phyloP scores from a whole-genome alignment of 2,797 vertebrate species.

The Neosilurus mollespiculum region DNA sequence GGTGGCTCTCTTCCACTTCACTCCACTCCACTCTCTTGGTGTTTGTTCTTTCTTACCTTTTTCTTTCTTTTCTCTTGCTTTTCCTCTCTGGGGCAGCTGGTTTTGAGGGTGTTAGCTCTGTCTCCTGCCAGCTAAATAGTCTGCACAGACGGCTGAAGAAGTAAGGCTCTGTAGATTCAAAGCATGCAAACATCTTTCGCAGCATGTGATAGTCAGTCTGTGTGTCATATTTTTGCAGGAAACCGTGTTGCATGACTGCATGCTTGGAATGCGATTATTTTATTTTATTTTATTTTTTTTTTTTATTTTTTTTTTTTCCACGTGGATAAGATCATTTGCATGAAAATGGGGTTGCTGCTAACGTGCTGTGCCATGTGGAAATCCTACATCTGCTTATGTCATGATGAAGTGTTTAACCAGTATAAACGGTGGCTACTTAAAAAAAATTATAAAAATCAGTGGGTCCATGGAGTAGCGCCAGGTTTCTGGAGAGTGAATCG shows the following conservation, averaged over 20 bases:
- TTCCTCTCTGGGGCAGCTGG: conserved; percentile 87
- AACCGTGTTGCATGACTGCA: conserved; percentile 28
- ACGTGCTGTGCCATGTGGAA: background rate
- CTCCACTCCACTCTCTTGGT: conserved; percentile 32
- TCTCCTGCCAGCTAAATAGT: conserved; percentile 78
- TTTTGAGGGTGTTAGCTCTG: conserved; percentile 87
- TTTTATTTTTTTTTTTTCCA: background rate
- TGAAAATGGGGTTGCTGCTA: background rate
- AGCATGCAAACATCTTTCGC: conserved; percentile 42
- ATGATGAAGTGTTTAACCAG: background rate
- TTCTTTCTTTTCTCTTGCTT: conserved; percentile 52
- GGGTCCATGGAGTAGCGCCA: background rate
- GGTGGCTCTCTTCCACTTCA: conserved; percentile 20
- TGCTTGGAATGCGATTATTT: conserved; percentile 9
- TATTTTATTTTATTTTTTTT: too few relatives aligned
- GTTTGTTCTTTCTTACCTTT: conserved; percentile 57
- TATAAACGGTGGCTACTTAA: background rate
- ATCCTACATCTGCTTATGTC: background rate
- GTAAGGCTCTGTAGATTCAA: conserved; percentile 69
- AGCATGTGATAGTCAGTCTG: background rate
- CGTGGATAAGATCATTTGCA: background rate
- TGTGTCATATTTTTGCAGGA: background rate
- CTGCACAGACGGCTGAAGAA: conserved; percentile 78
- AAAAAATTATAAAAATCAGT: background rate
- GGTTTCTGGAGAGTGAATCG: background rate